phyloP scores from a whole-genome alignment of 2,888 invertebrate species.

The Macrophya annulata region DNA sequence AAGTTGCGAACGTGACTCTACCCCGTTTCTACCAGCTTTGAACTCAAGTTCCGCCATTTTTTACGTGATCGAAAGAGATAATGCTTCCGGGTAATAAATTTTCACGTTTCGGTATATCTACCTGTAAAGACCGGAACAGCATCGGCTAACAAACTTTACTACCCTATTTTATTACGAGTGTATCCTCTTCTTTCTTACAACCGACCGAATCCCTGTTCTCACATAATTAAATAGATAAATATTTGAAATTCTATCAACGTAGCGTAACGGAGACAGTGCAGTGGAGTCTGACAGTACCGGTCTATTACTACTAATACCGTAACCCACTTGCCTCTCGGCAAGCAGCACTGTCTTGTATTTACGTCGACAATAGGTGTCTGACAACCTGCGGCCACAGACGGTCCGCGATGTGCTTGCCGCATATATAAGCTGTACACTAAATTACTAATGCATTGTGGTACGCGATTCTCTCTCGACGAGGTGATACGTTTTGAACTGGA shows the following conservation, averaged over 20 bases:
- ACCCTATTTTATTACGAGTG: background rate
- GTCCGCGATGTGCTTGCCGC: constrained; percentile 37
- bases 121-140: background rate
- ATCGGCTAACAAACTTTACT: constrained; percentile 8
- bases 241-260: background rate
- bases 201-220: background rate
- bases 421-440: constrained; percentile 45
- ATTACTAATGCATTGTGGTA: constrained; percentile 47
- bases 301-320: constrained; percentile 57
- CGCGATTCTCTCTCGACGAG: background rate
- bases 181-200: background rate
- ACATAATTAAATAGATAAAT: background rate
- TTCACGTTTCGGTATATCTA: background rate
- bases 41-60: constrained; percentile 37
- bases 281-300: constrained; percentile 2
- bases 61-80: constrained; percentile 36
- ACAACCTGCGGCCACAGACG: constrained; percentile 60
- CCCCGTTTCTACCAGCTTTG: constrained; percentile 7
- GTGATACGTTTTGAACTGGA: background rate
- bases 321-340: constrained; percentile 62
- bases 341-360: constrained; percentile 56
- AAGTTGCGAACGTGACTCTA: constrained; percentile 40
- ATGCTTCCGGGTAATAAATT: constrained; percentile 38
- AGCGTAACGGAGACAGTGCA: background rate
- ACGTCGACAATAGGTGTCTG: constrained; percentile 56